A percentile compares a stretch with the other conserved stretches of the same genome.
These are phyloP conservation scores for Bombyx mori DNA, from an alignment of 1,140 invertebrate species.

Conservation along the genomic window ASM3026992v2 NC_085127.1:11799501-11800000, in stretches of 20 bases:
- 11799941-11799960: conserved; percentile 48
- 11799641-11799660: conserved; percentile 41
- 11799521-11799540: too few relatives aligned
- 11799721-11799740: conserved; percentile 62
- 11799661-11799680: conserved; percentile 68
- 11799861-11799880: conserved; percentile 38
- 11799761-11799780: conserved; percentile 36
- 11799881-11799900: conserved; percentile 56
- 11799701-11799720: conserved; percentile 47
- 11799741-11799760: conserved; percentile 26
- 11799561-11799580: too few relatives aligned
- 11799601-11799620: conserved; percentile 46
- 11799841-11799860: conserved; percentile 59
- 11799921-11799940: conserved; percentile 70
- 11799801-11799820: conserved; percentile 60
- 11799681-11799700: conserved; percentile 47
- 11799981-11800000: too few relatives aligned
- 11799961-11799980: conserved; percentile 15
- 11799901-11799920: conserved; percentile 62
- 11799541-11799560: too few relatives aligned
- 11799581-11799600: conserved; percentile 3
- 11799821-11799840: conserved; percentile 63
- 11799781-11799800: conserved; percentile 66
- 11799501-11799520: too few relatives aligned
- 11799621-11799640: conserved; percentile 48